phyloP scores from a whole-genome alignment of 23 tunicate genomes.

The Phallusia fumigata region DNA sequence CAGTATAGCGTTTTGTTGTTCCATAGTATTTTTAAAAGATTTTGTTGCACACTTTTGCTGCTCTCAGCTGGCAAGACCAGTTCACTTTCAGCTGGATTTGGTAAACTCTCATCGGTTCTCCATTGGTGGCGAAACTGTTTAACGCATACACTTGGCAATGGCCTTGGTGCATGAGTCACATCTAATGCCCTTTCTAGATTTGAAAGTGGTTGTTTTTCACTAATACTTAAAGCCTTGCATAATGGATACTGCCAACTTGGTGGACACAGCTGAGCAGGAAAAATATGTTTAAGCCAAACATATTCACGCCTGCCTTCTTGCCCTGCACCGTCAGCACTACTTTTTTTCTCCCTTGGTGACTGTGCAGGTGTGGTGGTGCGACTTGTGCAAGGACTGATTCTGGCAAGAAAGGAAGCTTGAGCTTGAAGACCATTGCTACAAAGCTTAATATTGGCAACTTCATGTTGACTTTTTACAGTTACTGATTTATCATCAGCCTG shows the following conservation, averaged over 20 bases:
- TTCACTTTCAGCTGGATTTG: neutral
- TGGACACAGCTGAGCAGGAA: constrained; percentile 43
- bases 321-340: neutral
- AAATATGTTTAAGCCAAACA: constrained; percentile 42
- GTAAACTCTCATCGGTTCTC: constrained; percentile 18
- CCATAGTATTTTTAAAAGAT: constrained; percentile 40
- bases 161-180: constrained; percentile 20
- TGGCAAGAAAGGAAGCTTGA: constrained; percentile 24
- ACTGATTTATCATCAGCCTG: constrained; percentile 2
- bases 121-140: constrained; percentile 59
- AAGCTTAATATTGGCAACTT: constrained; percentile 28
- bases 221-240: constrained; percentile 3
- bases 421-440: constrained; percentile 10
- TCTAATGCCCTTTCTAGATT: neutral
- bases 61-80: neutral
- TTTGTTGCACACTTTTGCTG: neutral
- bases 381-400: constrained; percentile 18
- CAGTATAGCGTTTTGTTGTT: constrained; percentile 35
- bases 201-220: neutral
- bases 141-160: constrained; percentile 40
- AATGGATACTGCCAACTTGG: constrained; percentile 59
- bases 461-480: constrained; percentile 19
- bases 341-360: constrained; percentile 10
- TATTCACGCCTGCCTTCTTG: constrained; percentile 6
- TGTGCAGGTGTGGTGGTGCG: constrained; percentile 5